Evolutionary conservation across 2,888 invertebrate genomes (phyloP).

Genomic region (Trimorus sp.): DNA sequence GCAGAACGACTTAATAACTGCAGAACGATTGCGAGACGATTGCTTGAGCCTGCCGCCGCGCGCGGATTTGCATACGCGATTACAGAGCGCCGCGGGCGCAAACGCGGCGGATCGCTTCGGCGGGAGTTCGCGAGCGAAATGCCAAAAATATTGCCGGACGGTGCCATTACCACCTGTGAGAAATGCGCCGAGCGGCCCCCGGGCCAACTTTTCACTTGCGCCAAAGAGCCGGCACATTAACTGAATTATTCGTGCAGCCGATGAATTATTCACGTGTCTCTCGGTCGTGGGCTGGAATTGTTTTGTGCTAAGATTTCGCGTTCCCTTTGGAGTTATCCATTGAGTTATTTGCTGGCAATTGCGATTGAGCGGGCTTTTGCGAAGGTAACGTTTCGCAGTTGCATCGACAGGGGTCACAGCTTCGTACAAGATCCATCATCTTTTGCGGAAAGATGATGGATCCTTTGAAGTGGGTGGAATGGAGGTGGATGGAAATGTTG

Average conservation of each 20-base stretch:
- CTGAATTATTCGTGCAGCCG: slow-evolving; percentile 35
- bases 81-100: slow-evolving; percentile 75
- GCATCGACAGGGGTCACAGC: too few species aligned
- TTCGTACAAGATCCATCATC: too few species aligned
- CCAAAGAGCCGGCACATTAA: slow-evolving; percentile 31
- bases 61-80: slow-evolving; percentile 81
- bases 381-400: too few species aligned
- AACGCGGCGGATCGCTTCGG: slow-evolving; percentile 72
- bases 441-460: too few species aligned
- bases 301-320: too few species aligned
- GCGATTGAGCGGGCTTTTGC: too few species aligned
- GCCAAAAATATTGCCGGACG: slow-evolving; percentile 73
- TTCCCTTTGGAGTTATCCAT: too few species aligned
- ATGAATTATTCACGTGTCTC: slow-evolving; percentile 44
- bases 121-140: slow-evolving; percentile 72
- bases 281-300: too few species aligned
- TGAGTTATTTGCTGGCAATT: too few species aligned
- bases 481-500: too few species aligned
- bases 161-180: slow-evolving; percentile 61
- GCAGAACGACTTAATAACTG: slow-evolving; percentile 80
- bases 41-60: slow-evolving; percentile 76
- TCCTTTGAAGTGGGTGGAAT: too few species aligned
- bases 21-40: slow-evolving; percentile 75
- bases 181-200: slow-evolving; percentile 15
- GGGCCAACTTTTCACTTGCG: slow-evolving; percentile 30